phyloP scores from a whole-genome alignment of 2,797 vertebrate genomes.

The Chiloscyllium punctatum region DNA sequence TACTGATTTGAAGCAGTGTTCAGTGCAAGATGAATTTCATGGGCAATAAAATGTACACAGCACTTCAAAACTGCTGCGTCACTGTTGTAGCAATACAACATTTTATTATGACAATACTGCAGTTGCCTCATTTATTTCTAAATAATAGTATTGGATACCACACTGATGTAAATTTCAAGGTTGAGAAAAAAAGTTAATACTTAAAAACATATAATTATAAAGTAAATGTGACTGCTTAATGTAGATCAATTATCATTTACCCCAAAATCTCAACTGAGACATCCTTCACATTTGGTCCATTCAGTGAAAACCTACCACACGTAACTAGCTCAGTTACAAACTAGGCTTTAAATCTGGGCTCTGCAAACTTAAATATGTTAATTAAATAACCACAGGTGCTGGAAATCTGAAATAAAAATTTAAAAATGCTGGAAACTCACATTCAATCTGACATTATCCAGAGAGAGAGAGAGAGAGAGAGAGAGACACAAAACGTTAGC shows the following conservation, averaged over 20 bases:
- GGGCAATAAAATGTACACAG: background rate
- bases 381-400: background rate
- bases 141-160: background rate
- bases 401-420: background rate
- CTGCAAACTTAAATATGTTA: background rate
- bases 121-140: background rate
- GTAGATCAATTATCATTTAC: background rate
- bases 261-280: background rate
- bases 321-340: background rate
- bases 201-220: background rate
- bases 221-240: background rate
- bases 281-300: slow-evolving; percentile 29
- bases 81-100: background rate
- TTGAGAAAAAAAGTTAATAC: background rate
- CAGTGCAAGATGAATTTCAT: background rate
- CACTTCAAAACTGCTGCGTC: background rate
- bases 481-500: too few species aligned
- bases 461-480: background rate
- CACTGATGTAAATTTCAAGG: background rate
- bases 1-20: background rate
- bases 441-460: background rate
- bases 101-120: background rate
- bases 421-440: background rate
- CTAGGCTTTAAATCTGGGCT: background rate
- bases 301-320: background rate